Conservation (phyloP, 2,888 invertebrate species). For the Oligia fasciuncula region DNA sequence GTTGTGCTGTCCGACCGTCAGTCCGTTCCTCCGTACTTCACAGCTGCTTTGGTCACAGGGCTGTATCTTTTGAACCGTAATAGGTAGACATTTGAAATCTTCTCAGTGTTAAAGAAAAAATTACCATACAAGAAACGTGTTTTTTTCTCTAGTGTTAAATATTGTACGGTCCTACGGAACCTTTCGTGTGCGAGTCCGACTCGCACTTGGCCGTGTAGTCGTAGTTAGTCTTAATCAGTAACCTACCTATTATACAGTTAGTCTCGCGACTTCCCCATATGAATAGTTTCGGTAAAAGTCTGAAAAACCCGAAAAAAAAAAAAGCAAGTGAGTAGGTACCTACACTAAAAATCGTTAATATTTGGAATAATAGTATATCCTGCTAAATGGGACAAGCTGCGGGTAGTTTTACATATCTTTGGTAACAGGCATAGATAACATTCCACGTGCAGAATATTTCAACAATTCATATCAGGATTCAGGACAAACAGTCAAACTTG, state of each 20-base stretch:
- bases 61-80: neutral
- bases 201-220: neutral
- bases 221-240: no score
- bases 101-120: no score
- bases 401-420: conserved; percentile 9
- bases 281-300: neutral
- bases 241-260: neutral
- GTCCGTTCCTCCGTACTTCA: neutral
- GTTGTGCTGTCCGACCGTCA: neutral
- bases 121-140: no score
- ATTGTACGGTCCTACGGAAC: neutral
- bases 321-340: neutral
- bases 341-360: neutral
- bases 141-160: neutral
- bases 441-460: conserved; percentile 13
- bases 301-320: neutral
- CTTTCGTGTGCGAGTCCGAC: no score
- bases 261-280: neutral
- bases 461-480: conserved; percentile 22
- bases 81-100: neutral
- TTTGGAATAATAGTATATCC: neutral
- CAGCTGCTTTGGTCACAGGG: neutral
- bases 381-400: neutral
- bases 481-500: conserved; percentile 25
- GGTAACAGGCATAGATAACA: conserved; percentile 14